Evolutionary conservation across 2,113 vertebrate genomes (phyloP).

Genomic region (Campylomormyrus tamandua): DNA sequence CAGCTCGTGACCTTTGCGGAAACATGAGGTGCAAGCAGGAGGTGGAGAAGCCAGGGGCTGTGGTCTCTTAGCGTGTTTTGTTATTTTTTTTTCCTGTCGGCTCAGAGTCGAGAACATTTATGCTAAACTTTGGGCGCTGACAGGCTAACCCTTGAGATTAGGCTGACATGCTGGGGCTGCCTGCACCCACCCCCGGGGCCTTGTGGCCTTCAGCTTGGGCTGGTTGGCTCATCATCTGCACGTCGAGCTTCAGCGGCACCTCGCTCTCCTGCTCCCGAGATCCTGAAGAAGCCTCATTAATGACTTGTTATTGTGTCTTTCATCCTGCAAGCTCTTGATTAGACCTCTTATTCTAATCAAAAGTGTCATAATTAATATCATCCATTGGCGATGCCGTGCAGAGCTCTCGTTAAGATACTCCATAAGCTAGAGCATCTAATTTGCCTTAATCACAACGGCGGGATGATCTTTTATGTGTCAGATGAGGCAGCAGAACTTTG

Average conservation of each 20-base stretch:
- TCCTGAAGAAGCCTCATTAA: constrained; percentile 65
- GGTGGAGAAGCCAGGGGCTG: neutral
- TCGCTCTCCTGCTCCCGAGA: neutral
- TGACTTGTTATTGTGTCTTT: constrained; percentile 70
- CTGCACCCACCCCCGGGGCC: neutral
- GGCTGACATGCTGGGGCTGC: neutral
- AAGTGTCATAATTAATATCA: constrained; percentile 73
- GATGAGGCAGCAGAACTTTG: neutral
- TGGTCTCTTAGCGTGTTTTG: neutral
- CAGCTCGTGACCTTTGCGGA: neutral
- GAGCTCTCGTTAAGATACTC: neutral
- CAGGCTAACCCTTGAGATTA: neutral
- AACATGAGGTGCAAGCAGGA: neutral
- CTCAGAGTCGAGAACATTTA: neutral
- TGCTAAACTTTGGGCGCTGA: no score
- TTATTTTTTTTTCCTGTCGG: neutral
- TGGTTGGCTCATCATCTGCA: neutral
- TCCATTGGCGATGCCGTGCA: constrained; percentile 57
- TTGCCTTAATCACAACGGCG: neutral
- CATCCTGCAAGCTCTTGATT: constrained; percentile 72
- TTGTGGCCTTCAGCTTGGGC: neutral
- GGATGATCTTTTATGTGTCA: neutral
- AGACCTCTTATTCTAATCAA: constrained; percentile 75
- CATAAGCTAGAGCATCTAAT: neutral
- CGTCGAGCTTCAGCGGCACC: neutral